phyloP scores from a whole-genome alignment of 2,888 invertebrate genomes.

The Amblyjoppa proteus region DNA sequence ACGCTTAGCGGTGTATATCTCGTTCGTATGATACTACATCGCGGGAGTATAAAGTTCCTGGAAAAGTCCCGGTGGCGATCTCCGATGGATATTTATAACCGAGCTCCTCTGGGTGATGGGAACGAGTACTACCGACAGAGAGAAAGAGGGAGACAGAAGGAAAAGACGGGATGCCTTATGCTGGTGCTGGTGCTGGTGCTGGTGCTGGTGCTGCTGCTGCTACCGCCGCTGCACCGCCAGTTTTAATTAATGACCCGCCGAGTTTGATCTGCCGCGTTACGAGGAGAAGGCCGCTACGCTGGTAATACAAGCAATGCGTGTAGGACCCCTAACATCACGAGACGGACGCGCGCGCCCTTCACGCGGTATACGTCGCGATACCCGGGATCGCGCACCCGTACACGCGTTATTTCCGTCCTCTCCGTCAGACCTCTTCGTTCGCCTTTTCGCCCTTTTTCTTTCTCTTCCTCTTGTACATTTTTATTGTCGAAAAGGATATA shows the following conservation, averaged over 20 bases:
- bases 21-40: conserved; percentile 43
- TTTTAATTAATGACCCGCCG: conserved; percentile 84
- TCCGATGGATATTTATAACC: conserved; percentile 66
- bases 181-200: conserved; percentile 67
- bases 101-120: conserved; percentile 51
- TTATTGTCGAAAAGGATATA: conserved; percentile 28
- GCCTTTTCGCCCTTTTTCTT: conserved; percentile 41
- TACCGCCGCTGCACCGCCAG: conserved; percentile 79
- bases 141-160: conserved; percentile 73
- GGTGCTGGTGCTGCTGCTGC: conserved; percentile 58
- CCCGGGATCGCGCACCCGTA: conserved; percentile 12
- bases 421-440: conserved; percentile 40
- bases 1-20: conserved; percentile 14
- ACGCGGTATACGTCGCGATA: conserved; percentile 17
- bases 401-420: conserved; percentile 65
- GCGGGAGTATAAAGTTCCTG: conserved; percentile 67
- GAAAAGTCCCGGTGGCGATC: conserved; percentile 69
- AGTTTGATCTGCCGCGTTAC: conserved; percentile 81
- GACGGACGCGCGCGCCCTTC: conserved; percentile 45
- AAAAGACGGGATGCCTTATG: conserved; percentile 67
- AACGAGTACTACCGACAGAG: conserved; percentile 28
- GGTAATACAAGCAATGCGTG: conserved; percentile 30
- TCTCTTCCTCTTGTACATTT: conserved; percentile 46
- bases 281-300: conserved; percentile 36
- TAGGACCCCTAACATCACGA: conserved; percentile 18